phyloP scores from a whole-genome alignment of 1,140 invertebrate genomes.

The Saccostrea glomerata region DNA sequence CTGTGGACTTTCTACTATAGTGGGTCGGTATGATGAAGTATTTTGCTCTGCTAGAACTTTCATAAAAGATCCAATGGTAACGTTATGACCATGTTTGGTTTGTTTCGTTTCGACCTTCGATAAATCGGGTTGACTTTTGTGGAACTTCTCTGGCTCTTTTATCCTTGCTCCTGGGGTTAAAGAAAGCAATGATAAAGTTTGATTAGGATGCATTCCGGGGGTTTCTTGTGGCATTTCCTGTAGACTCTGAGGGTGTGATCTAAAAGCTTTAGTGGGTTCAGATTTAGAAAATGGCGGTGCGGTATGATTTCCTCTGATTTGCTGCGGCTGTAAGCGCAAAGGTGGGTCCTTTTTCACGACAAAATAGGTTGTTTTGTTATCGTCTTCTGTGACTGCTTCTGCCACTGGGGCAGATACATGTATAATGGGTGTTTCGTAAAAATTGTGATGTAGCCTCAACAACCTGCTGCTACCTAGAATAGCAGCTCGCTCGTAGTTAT shows the following conservation, averaged over 20 bases:
- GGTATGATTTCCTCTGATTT: slow-evolving; percentile 17
- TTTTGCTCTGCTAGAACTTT: slow-evolving; percentile 65
- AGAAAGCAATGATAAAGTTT: slow-evolving; percentile 46
- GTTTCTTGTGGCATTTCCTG: not conserved
- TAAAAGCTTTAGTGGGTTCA: not conserved
- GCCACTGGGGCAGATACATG: not conserved
- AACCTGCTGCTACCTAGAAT: slow-evolving; percentile 60
- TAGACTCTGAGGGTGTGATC: not conserved
- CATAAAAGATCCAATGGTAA: slow-evolving; percentile 58
- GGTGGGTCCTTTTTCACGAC: slow-evolving; percentile 34
- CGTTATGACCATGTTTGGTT: not conserved
- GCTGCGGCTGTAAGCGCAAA: not conserved
- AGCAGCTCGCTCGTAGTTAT: slow-evolving; percentile 64
- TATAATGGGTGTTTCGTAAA: not conserved
- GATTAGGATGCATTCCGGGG: not conserved
- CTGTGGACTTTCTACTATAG: slow-evolving; percentile 60
- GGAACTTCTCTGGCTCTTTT: slow-evolving; percentile 49
- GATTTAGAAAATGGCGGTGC: slow-evolving; percentile 43
- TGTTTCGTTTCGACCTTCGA: slow-evolving; percentile 56
- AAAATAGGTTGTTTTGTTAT: slow-evolving; percentile 44
- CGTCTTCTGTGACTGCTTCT: slow-evolving; percentile 14
- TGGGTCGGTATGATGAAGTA: slow-evolving; percentile 66
- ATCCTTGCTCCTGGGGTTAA: slow-evolving; percentile 40
- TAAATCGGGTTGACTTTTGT: slow-evolving; percentile 59
- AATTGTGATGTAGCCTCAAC: slow-evolving; percentile 39